phyloP scores from a whole-genome alignment of 2,888 invertebrate genomes.

The Ligdia adustata region DNA sequence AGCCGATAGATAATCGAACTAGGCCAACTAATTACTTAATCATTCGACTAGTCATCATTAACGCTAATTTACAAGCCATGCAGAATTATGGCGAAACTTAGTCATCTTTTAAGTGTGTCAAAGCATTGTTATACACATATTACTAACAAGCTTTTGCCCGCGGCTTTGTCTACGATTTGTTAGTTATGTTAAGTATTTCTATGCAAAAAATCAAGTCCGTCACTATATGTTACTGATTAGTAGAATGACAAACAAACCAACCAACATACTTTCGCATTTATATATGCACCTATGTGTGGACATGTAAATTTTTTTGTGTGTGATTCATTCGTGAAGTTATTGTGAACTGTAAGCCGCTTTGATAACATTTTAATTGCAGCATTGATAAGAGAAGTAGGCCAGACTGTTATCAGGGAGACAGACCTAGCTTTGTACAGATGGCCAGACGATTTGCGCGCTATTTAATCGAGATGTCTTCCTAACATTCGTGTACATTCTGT shows the following conservation, averaged over 20 bases:
- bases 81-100: constrained; percentile 8
- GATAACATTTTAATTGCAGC: constrained; percentile 18
- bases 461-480: not conserved
- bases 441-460: constrained; percentile 32
- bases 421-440: constrained; percentile 43
- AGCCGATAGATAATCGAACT: constrained; percentile 12
- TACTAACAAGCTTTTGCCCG: too few species aligned
- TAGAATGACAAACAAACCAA: too few species aligned
- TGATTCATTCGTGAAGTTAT: too few species aligned
- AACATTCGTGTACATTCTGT: not conserved
- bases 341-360: constrained; percentile 8
- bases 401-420: constrained; percentile 44
- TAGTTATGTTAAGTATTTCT: too few species aligned
- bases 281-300: too few species aligned
- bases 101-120: constrained; percentile 1
- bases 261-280: too few species aligned
- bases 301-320: too few species aligned
- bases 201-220: too few species aligned
- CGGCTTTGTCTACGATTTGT: too few species aligned
- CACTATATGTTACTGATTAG: too few species aligned
- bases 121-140: too few species aligned
- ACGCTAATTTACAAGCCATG: constrained; percentile 8
- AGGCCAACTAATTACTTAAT: constrained; percentile 15
- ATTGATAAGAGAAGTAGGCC: constrained; percentile 51
- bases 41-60: constrained; percentile 8